Evolutionary conservation across 1,140 invertebrate species (phyloP).

Genomic region (Sitodiplosis mosellana): DNA sequence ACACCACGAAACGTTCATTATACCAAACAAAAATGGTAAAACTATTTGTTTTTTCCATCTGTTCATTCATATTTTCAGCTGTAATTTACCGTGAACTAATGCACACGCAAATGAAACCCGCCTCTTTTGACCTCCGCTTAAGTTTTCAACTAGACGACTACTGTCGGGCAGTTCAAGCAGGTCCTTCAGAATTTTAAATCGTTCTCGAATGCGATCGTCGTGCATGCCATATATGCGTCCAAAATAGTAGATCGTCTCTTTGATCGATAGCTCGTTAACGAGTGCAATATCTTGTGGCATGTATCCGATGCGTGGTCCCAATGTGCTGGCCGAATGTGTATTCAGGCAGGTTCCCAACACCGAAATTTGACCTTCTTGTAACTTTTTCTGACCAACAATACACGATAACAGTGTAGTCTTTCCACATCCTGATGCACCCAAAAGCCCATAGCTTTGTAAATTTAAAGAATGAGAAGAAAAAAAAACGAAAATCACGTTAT

Average conservation of each 20-base stretch:
- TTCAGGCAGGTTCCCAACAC: conserved; percentile 65
- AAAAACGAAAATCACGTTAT: no score
- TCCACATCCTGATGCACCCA: conserved; percentile 70
- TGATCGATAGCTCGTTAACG: conserved; percentile 69
- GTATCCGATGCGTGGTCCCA: conserved; percentile 61
- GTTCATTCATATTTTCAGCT: no score
- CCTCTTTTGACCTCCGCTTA: conserved; percentile 77
- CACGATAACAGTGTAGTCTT: conserved; percentile 75
- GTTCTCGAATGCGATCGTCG: conserved; percentile 37
- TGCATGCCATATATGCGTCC: conserved; percentile 69
- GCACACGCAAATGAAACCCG: conserved; percentile 73
- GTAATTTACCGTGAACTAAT: conserved; percentile 44
- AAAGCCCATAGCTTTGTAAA: conserved; percentile 67
- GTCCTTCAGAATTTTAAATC: conserved; percentile 46
- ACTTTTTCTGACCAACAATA: conserved; percentile 55
- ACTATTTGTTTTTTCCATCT: no score
- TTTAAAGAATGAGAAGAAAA: no score
- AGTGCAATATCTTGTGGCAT: conserved; percentile 81
- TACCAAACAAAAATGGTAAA: no score
- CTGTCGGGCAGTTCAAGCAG: conserved; percentile 51
- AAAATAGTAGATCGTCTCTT: conserved; percentile 73
- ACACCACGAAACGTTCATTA: no score
- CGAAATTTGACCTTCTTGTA: conserved; percentile 56
- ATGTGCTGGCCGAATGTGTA: conserved; percentile 42
- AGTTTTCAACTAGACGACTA: conserved; percentile 36